Evolutionary conservation across 2,888 invertebrate species (phyloP), one percentile per base, ranked within the genome.

Genomic region (Polia nebulosa): DNA sequence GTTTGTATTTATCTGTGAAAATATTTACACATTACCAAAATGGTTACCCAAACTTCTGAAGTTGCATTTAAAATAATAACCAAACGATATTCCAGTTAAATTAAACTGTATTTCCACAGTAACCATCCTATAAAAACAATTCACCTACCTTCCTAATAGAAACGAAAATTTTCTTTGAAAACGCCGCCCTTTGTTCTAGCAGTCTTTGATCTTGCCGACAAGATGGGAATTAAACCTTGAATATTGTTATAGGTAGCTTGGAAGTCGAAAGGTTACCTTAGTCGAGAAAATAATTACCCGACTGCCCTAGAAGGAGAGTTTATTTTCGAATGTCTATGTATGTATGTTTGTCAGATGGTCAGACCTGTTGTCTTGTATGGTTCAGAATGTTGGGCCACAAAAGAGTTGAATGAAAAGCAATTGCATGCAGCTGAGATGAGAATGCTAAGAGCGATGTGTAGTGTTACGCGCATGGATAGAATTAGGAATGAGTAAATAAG

Each of bases 171-270:
- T 27, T 41, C 60, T n/a, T 72, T 60, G 72, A 47, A 41, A 34
- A 25, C 5, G 9, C 20, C 29, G 20, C 32, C 5, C 68, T 68
- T 68, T 68, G 72, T 72, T 29, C 8, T 11, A 8, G 3, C 17
- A 7, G 13, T n/a, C 72, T 72, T 68, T 68, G 72, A 68, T 68
- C 68, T 49, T 2, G 20, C 27, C 49, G 61, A 41, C 39, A 61
- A 41, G 62, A 72, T 27, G 32, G 11, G 39, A 25, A 47, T 72
- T 41, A 60, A 25, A 0, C 1, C 3, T 22, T 41, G 34, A 41
- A 72, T 72, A 60, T 51, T 72, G 15, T 68, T 41, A 61, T 1
- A 68, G 17, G 27, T 34, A 49, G 8, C 17, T 7, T 7, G 20
- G 1, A 34, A 72, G 39, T 13, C 7, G 8, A 1, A 58, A 9